Conservation (phyloP, 2,113 vertebrate genomes). For the Oreochromis tanganicae region DNA sequence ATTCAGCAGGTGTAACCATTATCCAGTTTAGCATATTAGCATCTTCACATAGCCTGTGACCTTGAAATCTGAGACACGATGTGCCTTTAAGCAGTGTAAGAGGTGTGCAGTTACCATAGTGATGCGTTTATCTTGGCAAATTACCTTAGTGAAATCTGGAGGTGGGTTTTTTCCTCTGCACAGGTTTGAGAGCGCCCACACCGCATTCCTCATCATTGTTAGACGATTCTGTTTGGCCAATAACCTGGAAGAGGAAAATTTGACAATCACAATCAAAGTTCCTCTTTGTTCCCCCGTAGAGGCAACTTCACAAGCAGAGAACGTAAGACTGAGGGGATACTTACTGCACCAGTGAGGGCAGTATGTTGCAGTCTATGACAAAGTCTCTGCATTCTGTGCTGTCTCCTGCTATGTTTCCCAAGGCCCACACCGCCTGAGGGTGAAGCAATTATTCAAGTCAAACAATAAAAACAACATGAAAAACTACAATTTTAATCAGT, state of each 20-base stretch:
- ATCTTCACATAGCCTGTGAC: not conserved
- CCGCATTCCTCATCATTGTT: slow-evolving; percentile 96
- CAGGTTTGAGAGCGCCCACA: slow-evolving; percentile 97
- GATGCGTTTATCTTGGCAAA: slow-evolving; percentile 13
- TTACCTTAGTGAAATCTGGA: slow-evolving; percentile 91
- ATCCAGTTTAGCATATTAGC: not conserved
- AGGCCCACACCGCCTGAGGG: slow-evolving; percentile 92
- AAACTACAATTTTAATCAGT: not conserved
- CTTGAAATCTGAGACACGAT: not conserved
- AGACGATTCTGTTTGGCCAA: slow-evolving; percentile 96
- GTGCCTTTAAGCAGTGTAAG: slow-evolving; percentile 71
- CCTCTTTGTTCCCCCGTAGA: not conserved
- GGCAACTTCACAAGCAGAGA: not conserved
- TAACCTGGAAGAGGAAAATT: slow-evolving; percentile 70
- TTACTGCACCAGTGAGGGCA: slow-evolving; percentile 94
- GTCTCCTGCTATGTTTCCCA: slow-evolving; percentile 98
- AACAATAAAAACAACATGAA: not conserved
- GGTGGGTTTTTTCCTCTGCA: slow-evolving; percentile 98
- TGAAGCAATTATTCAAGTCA: not conserved
- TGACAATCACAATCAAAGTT: not conserved
- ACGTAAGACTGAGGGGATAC: slow-evolving; percentile 43
- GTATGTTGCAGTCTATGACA: slow-evolving; percentile 94
- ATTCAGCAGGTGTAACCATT: not conserved
- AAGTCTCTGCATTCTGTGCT: slow-evolving; percentile 98
- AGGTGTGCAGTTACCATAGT: slow-evolving; percentile 12